A percentile compares a stretch with the other conserved stretches of the same genome.
phyloP scores from a whole-genome alignment of 2,888 invertebrate species.

The Mesorhabditis sp. region DNA sequence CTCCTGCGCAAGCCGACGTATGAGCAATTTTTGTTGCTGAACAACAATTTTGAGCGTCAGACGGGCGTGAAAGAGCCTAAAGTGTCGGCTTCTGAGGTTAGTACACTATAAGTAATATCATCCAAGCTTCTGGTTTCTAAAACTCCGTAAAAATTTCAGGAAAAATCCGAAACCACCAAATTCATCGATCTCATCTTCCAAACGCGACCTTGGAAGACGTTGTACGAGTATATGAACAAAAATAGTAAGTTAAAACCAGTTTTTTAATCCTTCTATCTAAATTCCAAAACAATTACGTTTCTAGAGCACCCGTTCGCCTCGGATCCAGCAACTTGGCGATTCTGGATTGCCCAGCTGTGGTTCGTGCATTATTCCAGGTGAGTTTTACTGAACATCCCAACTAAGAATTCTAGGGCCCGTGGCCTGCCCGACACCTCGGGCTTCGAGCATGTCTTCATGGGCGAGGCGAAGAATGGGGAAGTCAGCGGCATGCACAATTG shows the following conservation, averaged over 20 bases:
- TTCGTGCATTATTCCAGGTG: slow-evolving; percentile 71
- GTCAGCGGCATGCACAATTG: slow-evolving; percentile 79
- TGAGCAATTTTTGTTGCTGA: slow-evolving; percentile 71
- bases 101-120: slow-evolving; percentile 35
- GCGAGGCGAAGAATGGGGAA: slow-evolving; percentile 74
- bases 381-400: not conserved
- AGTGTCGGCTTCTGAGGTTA: slow-evolving; percentile 64
- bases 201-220: slow-evolving; percentile 73
- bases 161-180: slow-evolving; percentile 71
- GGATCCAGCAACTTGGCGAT: slow-evolving; percentile 31
- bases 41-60: slow-evolving; percentile 81
- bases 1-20: slow-evolving; percentile 65
- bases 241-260: slow-evolving; percentile 23
- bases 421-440: slow-evolving; percentile 77
- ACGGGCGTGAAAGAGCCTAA: slow-evolving; percentile 48
- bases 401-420: slow-evolving; percentile 65
- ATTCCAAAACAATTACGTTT: slow-evolving; percentile 9
- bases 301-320: slow-evolving; percentile 46
- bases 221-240: slow-evolving; percentile 67
- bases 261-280: slow-evolving; percentile 10
- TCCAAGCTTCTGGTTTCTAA: not conserved
- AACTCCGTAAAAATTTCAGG: slow-evolving; percentile 13
- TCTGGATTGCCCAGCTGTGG: slow-evolving; percentile 59
- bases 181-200: slow-evolving; percentile 76
- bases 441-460: slow-evolving; percentile 86